Evolutionary conservation across 2,888 invertebrate genomes (phyloP), one percentile per base, ranked within the genome.

Genomic region (Troilus luridus): DNA sequence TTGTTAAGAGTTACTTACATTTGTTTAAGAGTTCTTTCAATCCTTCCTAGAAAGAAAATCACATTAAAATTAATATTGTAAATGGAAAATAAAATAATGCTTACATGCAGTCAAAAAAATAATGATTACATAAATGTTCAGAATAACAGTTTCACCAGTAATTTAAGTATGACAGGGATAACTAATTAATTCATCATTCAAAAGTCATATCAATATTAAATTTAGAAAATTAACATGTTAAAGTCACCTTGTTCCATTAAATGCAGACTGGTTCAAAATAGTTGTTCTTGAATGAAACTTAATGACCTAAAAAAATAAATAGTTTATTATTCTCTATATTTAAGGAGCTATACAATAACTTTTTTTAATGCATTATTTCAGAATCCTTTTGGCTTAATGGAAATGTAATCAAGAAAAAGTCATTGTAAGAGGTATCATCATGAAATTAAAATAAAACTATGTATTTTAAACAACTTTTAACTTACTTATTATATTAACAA

Each of bases 131-230:
- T n/a, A 14, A 88, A 27, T 58, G 59, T 60, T 60, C 58, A 60
- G 59, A 59, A 5, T 9, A 60, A 59, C 14, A 59, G n/a, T 88
- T 88, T 59, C 56, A 56, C 88, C 56, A 56, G 19, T 27, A 17
- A 59, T 8, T 24, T 5, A 59, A 12, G 88, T 88, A 88, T 88
- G 88, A 59, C 88, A 88, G 88, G 88, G 88, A 88, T 88, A 88
- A 88, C 88, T 88, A 88, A 60, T 62, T 62, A 64, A 88, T 54
- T 88, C 88, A 88, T 88, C 88, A 64, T 88, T 24, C 54, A 54
- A 88, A 88, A 88, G 19, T 17, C 24, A 60, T 67, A 24, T 21
- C 7, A 67, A 67, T 24, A 24, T 24, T 24, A 12, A 24, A 24
- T 67, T 14, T 67, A 3, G 0, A 12, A 24, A 24, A 67, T 17